Evolutionary conservation across 2,797 vertebrate genomes (phyloP), one percentile per base, ranked within the genome.

Genomic region (Onychomys torridus): DNA sequence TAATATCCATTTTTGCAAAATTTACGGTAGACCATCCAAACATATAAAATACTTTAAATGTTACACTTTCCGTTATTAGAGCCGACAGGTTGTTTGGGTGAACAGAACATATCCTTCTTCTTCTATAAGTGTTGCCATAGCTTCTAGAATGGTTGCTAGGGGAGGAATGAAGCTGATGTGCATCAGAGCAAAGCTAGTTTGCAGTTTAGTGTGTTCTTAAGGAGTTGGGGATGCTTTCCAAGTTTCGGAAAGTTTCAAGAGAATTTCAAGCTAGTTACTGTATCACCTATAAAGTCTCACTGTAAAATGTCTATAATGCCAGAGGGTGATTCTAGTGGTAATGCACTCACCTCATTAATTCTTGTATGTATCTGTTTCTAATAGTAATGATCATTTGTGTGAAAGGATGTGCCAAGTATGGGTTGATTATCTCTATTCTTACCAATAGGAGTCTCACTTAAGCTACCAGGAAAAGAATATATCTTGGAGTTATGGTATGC

Each of bases 181-280:
- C 14, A 52, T 71, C 21, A 17, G n/a, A 79, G 25, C 12, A 49
- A 65, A 88, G 5, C 1, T 49, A 84, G 0, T 21, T 46, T 37
- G 65, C 10, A 11, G 13, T 5, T 67, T 57, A 82, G 23, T n/a
- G 2, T 16, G 10, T n/a, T 32, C 12, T 84, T 87, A 61, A 59
- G 40, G 84, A 93, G 75, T n/a, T 57, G 82, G 11, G 46, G 59
- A n/a, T 79, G 46, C 63, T 92, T 93, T 96, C 65, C 14, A 29
- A 49, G 2, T 37, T 6, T 43, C 61, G 5, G 11, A 37, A 88
- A 37, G 61, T 78, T 43, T 10, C 1, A 34, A 4, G 19, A 82
- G 25, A 75, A 89, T 96, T 95, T 91, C 10, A 92, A 79, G 16
- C 75, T 90, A 83, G 9, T 63, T 67, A 92, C 9, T 14, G 52